Percentiles rank a stretch among this genome's conserved stretches.
Evolutionary conservation across 1,140 invertebrate species (phyloP).

Genomic region (Ganaspis sp.): DNA sequence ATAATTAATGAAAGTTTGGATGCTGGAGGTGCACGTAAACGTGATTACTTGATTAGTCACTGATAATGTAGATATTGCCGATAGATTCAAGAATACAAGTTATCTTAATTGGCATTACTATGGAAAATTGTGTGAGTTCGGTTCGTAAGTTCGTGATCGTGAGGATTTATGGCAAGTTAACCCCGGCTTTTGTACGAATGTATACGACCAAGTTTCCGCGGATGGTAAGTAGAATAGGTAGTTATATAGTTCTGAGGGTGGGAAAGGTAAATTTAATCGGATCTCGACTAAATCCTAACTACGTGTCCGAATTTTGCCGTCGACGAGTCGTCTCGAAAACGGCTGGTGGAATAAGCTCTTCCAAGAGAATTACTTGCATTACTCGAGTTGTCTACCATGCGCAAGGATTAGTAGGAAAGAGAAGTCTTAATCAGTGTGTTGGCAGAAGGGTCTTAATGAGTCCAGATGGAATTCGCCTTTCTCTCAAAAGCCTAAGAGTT

Average conservation of each 20-base stretch:
- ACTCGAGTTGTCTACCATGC: conserved; percentile 18
- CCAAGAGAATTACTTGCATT: conserved; percentile 54
- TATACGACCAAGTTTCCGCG: conserved; percentile 45
- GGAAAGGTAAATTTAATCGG: conserved; percentile 65
- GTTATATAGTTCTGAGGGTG: conserved; percentile 28
- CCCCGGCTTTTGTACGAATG: conserved; percentile 45
- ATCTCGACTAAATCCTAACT: conserved; percentile 59
- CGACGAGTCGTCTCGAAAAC: conserved; percentile 15
- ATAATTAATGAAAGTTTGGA: not conserved
- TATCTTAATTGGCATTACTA: conserved; percentile 51
- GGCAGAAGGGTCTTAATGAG: conserved; percentile 31
- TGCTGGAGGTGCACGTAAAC: not conserved
- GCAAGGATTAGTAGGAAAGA: conserved; percentile 35
- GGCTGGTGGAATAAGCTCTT: conserved; percentile 12
- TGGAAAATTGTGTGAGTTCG: conserved; percentile 49
- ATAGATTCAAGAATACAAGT: conserved; percentile 51
- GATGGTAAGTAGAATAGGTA: conserved; percentile 34
- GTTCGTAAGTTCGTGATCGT: conserved; percentile 56
- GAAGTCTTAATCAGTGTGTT: conserved; percentile 4
- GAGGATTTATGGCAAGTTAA: conserved; percentile 62
- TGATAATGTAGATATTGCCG: conserved; percentile 50
- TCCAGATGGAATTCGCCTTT: conserved; percentile 43
- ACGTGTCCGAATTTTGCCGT: conserved; percentile 55
- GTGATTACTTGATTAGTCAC: conserved; percentile 30
- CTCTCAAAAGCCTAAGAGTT: conserved; percentile 44